Evolutionary conservation across 2,797 vertebrate genomes (phyloP), one percentile per base, ranked within the genome.

Genomic region (Ctenopoma multispine): DNA sequence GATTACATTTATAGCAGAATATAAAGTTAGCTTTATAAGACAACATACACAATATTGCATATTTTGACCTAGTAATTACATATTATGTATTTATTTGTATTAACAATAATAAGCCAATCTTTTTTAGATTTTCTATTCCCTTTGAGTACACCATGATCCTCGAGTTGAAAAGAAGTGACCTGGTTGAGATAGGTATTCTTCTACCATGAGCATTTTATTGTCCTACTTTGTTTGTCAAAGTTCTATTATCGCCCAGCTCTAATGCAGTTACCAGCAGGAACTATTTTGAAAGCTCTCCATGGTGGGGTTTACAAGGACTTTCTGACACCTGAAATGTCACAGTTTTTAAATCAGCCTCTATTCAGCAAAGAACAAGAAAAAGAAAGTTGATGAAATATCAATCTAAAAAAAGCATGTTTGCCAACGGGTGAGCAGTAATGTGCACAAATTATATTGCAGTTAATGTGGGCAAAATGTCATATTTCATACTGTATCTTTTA

Each of bases 261-360:
- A 57, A 56, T 61, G 53, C 59, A 74, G 59, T 4, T 44, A 31
- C 60, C 23, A 48, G 49, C 58, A 69, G 71, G 23, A 46, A 53
- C 50, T 40, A 57, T 34, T 65, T 41, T 56, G n/a, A 55, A 55
- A 50, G 54, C 69, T 62, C 47, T 58, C 51, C 15, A 8, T 4
- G 27, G 29, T 41, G 48, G 0, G 18, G 40, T 38, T 40, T 66
- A 75, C 53, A 66, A 69, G 61, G 75, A 70, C 58, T 70, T 48
- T 14, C 43, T 50, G 75, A 61, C 71, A 75, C 49, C 20, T 24
- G 38, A 63, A 68, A 66, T 41, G 55, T 50, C 44, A 61, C 23
- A 49, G 2, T 31, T 53, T 61, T 59, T 38, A 40, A 68, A 59
- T 55, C 18, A 41, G 46, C 36, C 18, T 55, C 31, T 21, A 48